Base-by-base conservation (phyloP, 2,888 invertebrate genomes). In the Pseudococcus jackbeardsleyi region DNA sequence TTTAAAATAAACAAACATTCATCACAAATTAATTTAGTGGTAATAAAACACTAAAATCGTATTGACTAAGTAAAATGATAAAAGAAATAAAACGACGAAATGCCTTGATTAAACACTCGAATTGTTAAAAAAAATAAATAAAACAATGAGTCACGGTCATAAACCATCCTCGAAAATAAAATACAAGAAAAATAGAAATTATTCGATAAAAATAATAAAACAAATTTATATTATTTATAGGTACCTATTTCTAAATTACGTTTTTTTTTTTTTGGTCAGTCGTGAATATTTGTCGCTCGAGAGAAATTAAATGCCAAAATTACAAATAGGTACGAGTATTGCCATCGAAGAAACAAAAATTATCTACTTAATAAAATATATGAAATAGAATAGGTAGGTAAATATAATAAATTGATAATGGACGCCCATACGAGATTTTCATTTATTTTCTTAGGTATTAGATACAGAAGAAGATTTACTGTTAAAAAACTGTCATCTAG, bases 1-100 rank as follows among this genome's bases (percentile, higher is more conserved):
- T 11, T 26, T 15, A 72, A 19, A 64, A 64, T 64, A 72, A 77
- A 77, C 8, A 82, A 82, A 82, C 79, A 82, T 46, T 46, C 79
- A 82, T 82, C 79, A 82, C 79, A 82, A 77, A 77, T 82, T 82
- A 82, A 46, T 82, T 82, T 46, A 82, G 79, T 82, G 79, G 79
- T 82, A 82, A 82, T 82, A 82, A 82, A 82, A 82, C 46, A 82
- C 39, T 82, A 82, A 82, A 82, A 46, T 19, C 9, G 46, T 82
- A 82, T 82, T 46, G 46, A 46, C 79, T 82, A 82, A 64, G n/a
- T 17, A n/a, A n/a, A 77, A n/a, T n/a, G 46, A 82, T n/a, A 19
- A 46, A 42, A 82, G 79, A 82, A 46, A 9, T 42, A 82, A n/a
- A 46, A 19, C 46, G 46, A 9, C 9, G 79, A 82, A 46, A 82